Evolutionary conservation across 2,797 vertebrate species (phyloP), one percentile per base, ranked within the genome.

Genomic region (Acropternis orthonyx): DNA sequence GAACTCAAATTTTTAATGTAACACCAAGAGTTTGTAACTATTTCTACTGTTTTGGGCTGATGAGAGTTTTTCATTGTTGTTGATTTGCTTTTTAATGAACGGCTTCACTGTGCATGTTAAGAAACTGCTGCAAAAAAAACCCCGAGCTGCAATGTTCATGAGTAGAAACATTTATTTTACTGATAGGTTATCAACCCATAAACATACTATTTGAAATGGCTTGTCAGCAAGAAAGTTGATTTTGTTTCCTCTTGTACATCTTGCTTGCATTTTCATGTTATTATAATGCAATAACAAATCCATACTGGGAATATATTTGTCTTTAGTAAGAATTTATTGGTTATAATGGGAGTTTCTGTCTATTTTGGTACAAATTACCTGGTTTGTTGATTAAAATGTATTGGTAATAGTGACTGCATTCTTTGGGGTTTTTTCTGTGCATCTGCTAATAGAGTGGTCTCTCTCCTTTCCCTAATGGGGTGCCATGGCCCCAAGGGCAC

Each of bases 61-160:
- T 72, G 90, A 90, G 24, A 13, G 23, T 39, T 93, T 95, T 85
- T 78, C 55, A 78, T 84, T 92, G 54, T 74, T 87, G 48, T 37
- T 85, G 48, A 76, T 94, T 94, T 92, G 30, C 26, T 92, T 92
- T 97, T 92, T 89, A 96, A 96, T 92, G 95, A 94, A 87, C 59
- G 48, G 51, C 65, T 95, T 93, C 65, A 67, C 78, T 89, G 34
- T 56, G 74, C 76, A 83, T 91, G 75, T 96, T 88, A 93, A 97
- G 84, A 95, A 94, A 97, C 63, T 93, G 67, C 68, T 90, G 72
- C 39, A 93, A 39, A 55, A 12, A 6, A 20, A 49, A n/a, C n/a
- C n/a, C 9, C 24, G 8, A 93, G 48, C 81, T 68, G 24, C 56
- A 89, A 27, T 26, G 54, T 92, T 95, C 65, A 84, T 71, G 71